Conservation (phyloP, 2,888 invertebrate genomes). For the Ichneumoninae sp. region DNA sequence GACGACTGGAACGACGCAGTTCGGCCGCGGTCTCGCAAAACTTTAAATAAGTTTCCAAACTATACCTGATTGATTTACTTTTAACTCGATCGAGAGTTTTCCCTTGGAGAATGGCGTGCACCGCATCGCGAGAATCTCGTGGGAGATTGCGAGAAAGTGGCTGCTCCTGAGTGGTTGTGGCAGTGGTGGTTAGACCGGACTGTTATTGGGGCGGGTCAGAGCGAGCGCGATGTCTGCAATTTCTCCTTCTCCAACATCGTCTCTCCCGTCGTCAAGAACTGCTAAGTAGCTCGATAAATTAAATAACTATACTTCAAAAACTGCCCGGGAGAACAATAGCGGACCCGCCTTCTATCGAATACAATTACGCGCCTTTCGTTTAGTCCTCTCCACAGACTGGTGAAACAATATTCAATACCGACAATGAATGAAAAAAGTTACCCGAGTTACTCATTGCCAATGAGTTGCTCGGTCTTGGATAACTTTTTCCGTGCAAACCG, state of each 20-base stretch:
- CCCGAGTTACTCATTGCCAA: background rate
- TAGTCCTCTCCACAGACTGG: background rate
- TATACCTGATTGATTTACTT: slow-evolving; percentile 80
- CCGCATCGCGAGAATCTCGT: slow-evolving; percentile 59
- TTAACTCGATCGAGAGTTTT: slow-evolving; percentile 75
- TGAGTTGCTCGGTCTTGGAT: background rate
- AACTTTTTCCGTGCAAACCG: background rate
- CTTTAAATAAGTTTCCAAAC: slow-evolving; percentile 78
- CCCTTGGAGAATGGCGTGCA: slow-evolving; percentile 42
- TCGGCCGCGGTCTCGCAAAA: slow-evolving; percentile 67
- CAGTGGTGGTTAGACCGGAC: slow-evolving; percentile 43
- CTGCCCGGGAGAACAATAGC: background rate
- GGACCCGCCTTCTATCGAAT: background rate
- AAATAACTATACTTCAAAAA: slow-evolving; percentile 6
- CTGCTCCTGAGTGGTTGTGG: slow-evolving; percentile 29
- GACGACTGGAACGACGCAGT: slow-evolving; percentile 19
- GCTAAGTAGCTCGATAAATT: background rate
- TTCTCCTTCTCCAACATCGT: slow-evolving; percentile 15
- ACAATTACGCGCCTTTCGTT: background rate
- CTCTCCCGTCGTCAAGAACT: slow-evolving; percentile 27
- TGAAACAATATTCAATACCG: background rate
- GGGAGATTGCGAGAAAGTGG: slow-evolving; percentile 45
- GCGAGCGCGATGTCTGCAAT: slow-evolving; percentile 1
- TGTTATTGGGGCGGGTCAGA: slow-evolving; percentile 18
- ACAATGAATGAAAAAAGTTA: background rate